These are phyloP conservation scores for Panorpa germanica DNA, from an alignment of 2,888 invertebrate species.

Conservation along the genomic window DNA sequence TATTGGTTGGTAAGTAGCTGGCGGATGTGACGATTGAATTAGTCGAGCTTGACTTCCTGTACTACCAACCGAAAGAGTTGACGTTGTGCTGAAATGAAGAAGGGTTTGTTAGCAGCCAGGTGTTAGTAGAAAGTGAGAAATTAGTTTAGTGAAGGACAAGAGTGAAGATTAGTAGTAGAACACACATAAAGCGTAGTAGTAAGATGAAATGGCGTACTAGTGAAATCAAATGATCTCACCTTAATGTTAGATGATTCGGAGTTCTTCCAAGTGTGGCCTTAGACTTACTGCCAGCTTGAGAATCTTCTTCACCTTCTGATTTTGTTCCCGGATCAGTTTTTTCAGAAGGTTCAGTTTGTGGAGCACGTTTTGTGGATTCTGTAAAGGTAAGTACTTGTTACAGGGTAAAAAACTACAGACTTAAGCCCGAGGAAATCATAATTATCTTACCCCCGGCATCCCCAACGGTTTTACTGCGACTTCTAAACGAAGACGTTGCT, in stretches of 20 bases:
- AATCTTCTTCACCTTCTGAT: conserved; percentile 75
- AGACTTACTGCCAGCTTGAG: conserved; percentile 42
- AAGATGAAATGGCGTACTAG: not conserved
- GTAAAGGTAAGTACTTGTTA: conserved; percentile 9
- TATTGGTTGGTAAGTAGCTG: conserved; percentile 78
- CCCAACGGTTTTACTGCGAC: conserved; percentile 81
- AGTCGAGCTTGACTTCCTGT: conserved; percentile 84
- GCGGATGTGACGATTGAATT: conserved; percentile 86
- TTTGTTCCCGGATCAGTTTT: conserved; percentile 54
- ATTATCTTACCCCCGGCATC: conserved; percentile 48
- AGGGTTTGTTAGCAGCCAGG: no score
- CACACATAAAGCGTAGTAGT: conserved; percentile 15
- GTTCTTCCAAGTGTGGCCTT: conserved; percentile 69
- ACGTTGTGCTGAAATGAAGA: conserved; percentile 72
- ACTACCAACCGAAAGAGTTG: conserved; percentile 84
- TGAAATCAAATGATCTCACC: conserved; percentile 24
- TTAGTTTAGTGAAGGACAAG: conserved; percentile 5
- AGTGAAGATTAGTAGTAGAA: conserved; percentile 23
- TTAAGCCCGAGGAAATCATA: conserved; percentile 7
- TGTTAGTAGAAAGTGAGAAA: conserved; percentile 6
- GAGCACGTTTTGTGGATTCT: conserved; percentile 17
- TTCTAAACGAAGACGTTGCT: conserved; percentile 40
- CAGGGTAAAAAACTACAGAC: not conserved
- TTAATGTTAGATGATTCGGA: conserved; percentile 81
- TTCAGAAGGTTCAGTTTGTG: conserved; percentile 19